Base-by-base conservation (phyloP, 2,797 vertebrate species). In the Loriculus beryllinus region DNA sequence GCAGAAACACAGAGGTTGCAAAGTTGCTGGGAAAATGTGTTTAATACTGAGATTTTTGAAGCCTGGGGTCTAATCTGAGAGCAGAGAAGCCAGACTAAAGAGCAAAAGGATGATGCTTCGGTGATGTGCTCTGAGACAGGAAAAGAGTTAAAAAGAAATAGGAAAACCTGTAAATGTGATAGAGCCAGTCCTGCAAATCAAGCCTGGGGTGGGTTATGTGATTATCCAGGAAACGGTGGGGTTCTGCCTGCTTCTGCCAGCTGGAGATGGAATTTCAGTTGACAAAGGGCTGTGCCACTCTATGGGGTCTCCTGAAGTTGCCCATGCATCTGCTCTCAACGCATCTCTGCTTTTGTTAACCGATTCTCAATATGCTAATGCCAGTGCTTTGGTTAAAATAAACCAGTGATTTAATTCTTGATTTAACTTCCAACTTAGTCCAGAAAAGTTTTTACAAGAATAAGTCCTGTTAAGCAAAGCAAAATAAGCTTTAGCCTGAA, bases 321-420 rank as follows among this genome's bases (percentile, higher is more conserved):
- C 45, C 48, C 47, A 3, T 0, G 1, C 0, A 0, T 40, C 52
- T 67, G 59, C 16, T 90, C 70, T 79, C 51, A 49, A 28, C 13
- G 52, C 19, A 56, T 21, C 62, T 48, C 75, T 39, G 25, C 28
- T 88, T 75, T 86, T 81, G 33, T 64, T 84, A 74, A 84, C 31
- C 7, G 4, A 35, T 68, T 88, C 49, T 71, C 85, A 90, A n/a
- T 23, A 79, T 35, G 64, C 54, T 88, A 67, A 57, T 48, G 77
- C 68, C 52, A 60, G 82, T 64, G 45, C 60, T 80, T 74, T 57
- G 42, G 71, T 93, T 94, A 91, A 94, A 95, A 87, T 69, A 77
- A 91, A 90, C 45, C 81, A 74, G 65, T 56, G 63, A 39, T 92
- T 96, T 96, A 95, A 96, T 93, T 91, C 52, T 93, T 86, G 69